These are phyloP conservation scores for Ceratina japonica DNA, from an alignment of 1,140 invertebrate genomes.

Conservation along the genomic window DNA sequence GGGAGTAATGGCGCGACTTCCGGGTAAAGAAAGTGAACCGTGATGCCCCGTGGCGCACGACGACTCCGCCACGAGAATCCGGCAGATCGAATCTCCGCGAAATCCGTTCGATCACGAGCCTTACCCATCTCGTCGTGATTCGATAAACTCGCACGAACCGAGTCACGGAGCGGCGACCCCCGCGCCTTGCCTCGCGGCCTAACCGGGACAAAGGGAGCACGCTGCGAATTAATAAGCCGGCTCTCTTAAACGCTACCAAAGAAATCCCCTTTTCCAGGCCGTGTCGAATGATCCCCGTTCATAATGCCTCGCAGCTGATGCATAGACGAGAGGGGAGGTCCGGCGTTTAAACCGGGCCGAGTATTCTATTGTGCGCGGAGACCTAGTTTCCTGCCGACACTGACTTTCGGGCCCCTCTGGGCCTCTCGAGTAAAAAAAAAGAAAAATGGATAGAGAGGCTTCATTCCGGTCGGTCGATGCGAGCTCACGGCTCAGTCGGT, in stretches of 20 bases:
- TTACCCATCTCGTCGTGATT: slow-evolving; percentile 46
- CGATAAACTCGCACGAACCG: slow-evolving; percentile 53
- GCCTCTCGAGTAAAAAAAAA: not conserved
- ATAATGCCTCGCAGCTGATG: slow-evolving; percentile 75
- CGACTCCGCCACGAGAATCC: slow-evolving; percentile 45
- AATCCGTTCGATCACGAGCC: slow-evolving; percentile 66
- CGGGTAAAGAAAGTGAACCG: slow-evolving; percentile 7
- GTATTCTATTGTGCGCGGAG: slow-evolving; percentile 17
- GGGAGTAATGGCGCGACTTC: not conserved
- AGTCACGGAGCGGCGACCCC: slow-evolving; percentile 51
- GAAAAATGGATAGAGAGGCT: not conserved
- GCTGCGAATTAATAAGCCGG: slow-evolving; percentile 77
- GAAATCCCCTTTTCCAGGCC: slow-evolving; percentile 58
- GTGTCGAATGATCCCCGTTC: slow-evolving; percentile 72
- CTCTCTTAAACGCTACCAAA: slow-evolving; percentile 61
- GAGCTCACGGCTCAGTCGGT: slow-evolving; percentile 47
- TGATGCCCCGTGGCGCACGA: slow-evolving; percentile 51
- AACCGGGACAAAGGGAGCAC: slow-evolving; percentile 64
- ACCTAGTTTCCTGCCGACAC: slow-evolving; percentile 21
- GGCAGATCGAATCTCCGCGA: slow-evolving; percentile 58
- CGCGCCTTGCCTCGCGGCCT: not conserved
- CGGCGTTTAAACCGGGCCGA: slow-evolving; percentile 21
- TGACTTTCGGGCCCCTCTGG: slow-evolving; percentile 10
- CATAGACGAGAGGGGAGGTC: slow-evolving; percentile 22
- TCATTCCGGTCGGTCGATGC: slow-evolving; percentile 46